phyloP scores from a whole-genome alignment of 2,113 vertebrate genomes.

The Ia io region DNA sequence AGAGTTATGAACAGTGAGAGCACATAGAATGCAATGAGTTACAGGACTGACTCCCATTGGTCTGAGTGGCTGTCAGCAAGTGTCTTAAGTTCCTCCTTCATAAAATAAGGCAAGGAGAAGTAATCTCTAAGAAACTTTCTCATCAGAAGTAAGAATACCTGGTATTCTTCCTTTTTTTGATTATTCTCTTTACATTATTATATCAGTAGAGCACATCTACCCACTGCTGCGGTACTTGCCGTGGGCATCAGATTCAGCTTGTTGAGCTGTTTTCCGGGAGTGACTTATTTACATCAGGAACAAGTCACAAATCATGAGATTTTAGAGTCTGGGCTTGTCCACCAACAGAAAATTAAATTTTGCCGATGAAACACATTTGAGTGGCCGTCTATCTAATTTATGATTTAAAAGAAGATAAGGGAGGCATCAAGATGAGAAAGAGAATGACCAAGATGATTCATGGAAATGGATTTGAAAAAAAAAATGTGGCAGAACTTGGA shows the following conservation, averaged over 20 bases:
- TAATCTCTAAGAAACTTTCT: not conserved
- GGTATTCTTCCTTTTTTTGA: not conserved
- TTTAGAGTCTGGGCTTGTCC: not conserved
- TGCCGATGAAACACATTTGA: not conserved
- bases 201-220: no score
- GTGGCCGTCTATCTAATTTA: not conserved
- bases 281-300: not conserved
- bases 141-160: not conserved
- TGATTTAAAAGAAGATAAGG: not conserved
- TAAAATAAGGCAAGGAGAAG: not conserved
- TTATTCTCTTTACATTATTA: not conserved
- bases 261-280: not conserved
- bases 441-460: not conserved
- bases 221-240: not conserved
- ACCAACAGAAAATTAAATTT: not conserved
- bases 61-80: not conserved
- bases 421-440: not conserved
- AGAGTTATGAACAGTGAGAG: not conserved
- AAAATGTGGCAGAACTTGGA: not conserved
- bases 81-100: not conserved
- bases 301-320: not conserved
- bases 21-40: not conserved
- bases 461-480: not conserved
- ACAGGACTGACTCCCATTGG: not conserved
- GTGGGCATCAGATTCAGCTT: not conserved